phyloP scores from a whole-genome alignment of 2,888 invertebrate genomes.

The Nymphalis urticae region DNA sequence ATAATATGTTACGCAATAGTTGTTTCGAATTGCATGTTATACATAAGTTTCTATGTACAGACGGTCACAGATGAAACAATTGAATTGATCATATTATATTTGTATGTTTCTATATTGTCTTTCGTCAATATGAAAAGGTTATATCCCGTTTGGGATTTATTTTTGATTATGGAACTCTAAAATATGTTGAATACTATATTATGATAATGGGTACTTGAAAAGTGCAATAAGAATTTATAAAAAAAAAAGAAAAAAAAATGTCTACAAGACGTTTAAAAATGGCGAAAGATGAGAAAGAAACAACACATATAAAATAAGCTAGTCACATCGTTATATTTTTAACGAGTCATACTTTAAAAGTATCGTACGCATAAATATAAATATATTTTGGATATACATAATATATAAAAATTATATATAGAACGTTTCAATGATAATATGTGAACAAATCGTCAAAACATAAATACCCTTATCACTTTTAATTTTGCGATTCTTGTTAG shows the following conservation, averaged over 20 bases:
- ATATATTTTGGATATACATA: conserved; percentile 11
- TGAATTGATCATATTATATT: background rate
- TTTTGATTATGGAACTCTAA: background rate
- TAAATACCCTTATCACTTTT: background rate
- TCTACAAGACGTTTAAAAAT: conserved; percentile 1
- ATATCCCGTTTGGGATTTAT: background rate
- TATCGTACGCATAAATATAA: conserved; percentile 1
- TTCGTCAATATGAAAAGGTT: background rate
- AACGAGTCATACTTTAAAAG: conserved; percentile 8
- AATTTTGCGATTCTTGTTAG: no score
- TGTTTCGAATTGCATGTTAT: conserved; percentile 29
- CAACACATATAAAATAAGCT: conserved; percentile 1
- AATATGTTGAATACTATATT: background rate
- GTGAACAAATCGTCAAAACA: background rate
- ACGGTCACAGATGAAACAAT: conserved; percentile 17
- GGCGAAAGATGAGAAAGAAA: background rate
- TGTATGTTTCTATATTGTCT: background rate
- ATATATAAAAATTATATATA: conserved; percentile 7
- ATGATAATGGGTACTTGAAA: conserved; percentile 5
- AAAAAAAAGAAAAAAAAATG: background rate
- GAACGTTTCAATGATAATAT: background rate
- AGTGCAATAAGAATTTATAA: conserved; percentile 3
- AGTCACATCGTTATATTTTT: conserved; percentile 18
- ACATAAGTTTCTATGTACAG: conserved; percentile 35
- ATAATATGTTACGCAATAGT: conserved; percentile 7